Conservation (phyloP, 2,113 vertebrate species). For the Larimichthys crocea region DNA sequence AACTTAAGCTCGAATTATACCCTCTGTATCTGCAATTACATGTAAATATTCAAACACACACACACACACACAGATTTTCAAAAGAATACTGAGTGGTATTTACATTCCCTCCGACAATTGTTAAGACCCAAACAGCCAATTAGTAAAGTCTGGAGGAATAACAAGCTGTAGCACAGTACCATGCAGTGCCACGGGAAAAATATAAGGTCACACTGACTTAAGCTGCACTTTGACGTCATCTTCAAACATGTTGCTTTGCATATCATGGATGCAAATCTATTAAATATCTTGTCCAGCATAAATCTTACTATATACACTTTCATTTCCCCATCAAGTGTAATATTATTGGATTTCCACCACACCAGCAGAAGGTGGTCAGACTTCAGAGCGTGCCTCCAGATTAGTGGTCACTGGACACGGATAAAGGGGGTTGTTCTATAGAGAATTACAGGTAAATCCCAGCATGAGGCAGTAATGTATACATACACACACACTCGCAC, state of each 20-base stretch:
- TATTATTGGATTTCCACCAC: conserved; percentile 1
- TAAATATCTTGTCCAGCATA: neutral
- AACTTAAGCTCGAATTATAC: conserved; percentile 8
- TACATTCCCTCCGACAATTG: conserved; percentile 56
- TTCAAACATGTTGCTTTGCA: neutral
- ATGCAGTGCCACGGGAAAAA: conserved; percentile 29
- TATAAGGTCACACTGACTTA: neutral
- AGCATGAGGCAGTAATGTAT: neutral
- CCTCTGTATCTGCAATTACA: conserved; percentile 14
- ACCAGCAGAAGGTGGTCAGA: conserved; percentile 15
- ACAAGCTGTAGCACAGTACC: conserved; percentile 44
- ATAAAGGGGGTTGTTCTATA: conserved; percentile 54
- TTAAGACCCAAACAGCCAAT: conserved; percentile 61
- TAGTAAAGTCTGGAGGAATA: conserved; percentile 45
- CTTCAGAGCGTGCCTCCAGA: conserved; percentile 36
- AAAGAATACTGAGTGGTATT: conserved; percentile 42
- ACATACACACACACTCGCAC: conserved; percentile 33
- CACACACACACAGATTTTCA: conserved; percentile 18
- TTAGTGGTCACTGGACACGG: conserved; percentile 72
- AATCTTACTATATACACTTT: neutral
- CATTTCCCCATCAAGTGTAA: neutral
- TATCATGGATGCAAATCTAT: neutral
- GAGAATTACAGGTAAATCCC: conserved; percentile 66
- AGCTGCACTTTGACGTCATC: neutral
- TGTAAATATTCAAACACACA: conserved; percentile 13